Percentiles rank a stretch among this genome's conserved stretches.
Conservation (phyloP, 2,113 vertebrate genomes). For the Psammodynastes pulverulentus region DNA sequence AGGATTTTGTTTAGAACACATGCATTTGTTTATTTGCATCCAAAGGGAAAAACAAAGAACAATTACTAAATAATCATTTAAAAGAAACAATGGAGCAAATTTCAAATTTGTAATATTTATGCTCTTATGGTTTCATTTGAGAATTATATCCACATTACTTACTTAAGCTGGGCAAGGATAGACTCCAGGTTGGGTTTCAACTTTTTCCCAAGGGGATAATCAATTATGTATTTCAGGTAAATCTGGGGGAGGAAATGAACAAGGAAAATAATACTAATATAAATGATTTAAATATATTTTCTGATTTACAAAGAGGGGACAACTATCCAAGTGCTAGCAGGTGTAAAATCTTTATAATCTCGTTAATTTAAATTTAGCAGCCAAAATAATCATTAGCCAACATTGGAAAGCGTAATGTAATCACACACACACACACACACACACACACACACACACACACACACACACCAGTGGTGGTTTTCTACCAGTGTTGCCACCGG, state of each 20-base stretch:
- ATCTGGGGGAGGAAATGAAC: slow-evolving; percentile 72
- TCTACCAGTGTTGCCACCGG: no score
- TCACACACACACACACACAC: neutral
- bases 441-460: neutral
- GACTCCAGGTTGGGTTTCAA: slow-evolving; percentile 86
- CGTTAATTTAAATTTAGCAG: neutral
- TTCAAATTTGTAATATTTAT: neutral
- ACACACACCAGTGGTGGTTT: no score
- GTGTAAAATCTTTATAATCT: neutral
- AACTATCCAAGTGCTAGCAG: neutral
- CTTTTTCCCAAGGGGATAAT: slow-evolving; percentile 91
- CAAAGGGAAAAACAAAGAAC: neutral
- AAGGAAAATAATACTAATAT: neutral
- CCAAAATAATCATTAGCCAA: neutral
- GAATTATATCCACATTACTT: slow-evolving; percentile 43
- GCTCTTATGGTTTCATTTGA: neutral
- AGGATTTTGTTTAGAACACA: neutral
- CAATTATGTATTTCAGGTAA: slow-evolving; percentile 93
- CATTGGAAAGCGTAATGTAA: neutral
- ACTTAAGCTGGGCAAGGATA: slow-evolving; percentile 87
- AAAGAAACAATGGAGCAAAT: neutral
- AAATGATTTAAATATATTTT: neutral
- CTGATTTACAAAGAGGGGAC: neutral
- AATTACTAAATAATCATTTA: neutral
- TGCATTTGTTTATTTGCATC: neutral